Evolutionary conservation across 2,888 invertebrate genomes (phyloP).

Genomic region (Bombyx huttoni): DNA sequence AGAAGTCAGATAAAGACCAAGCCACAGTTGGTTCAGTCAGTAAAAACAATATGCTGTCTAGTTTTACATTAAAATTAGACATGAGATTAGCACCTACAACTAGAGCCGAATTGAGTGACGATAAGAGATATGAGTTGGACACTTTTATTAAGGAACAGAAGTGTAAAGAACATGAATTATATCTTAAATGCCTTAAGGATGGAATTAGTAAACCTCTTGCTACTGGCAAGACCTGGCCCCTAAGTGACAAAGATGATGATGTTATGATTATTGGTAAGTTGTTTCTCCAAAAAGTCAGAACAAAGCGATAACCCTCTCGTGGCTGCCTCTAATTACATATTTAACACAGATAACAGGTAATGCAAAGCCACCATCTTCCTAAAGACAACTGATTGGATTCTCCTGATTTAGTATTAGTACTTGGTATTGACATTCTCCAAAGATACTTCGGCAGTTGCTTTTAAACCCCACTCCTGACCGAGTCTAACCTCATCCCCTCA

Average conservation of each 20-base stretch:
- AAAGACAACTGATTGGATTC: too few species aligned
- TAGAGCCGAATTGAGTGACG: constrained; percentile 69
- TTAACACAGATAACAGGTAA: too few species aligned
- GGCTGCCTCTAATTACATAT: too few species aligned
- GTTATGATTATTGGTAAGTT: constrained; percentile 77
- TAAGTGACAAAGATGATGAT: constrained; percentile 74
- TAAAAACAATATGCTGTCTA: constrained; percentile 51
- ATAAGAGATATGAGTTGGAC: constrained; percentile 70
- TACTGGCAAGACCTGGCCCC: constrained; percentile 76
- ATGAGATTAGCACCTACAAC: constrained; percentile 88
- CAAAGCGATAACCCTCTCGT: too few species aligned
- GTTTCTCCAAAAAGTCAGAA: too few species aligned
- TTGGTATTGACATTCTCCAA: too few species aligned
- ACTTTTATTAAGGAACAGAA: constrained; percentile 46
- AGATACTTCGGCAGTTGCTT: too few species aligned
- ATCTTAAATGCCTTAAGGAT: constrained; percentile 74
- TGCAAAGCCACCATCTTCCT: too few species aligned
- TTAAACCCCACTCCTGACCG: too few species aligned
- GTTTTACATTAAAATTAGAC: constrained; percentile 80
- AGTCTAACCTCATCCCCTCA: too few species aligned
- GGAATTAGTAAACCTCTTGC: constrained; percentile 57
- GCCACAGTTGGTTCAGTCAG: constrained; percentile 34
- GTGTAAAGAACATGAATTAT: constrained; percentile 52
- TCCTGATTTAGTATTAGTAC: too few species aligned
- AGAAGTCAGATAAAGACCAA: constrained; percentile 52